A percentile compares a stretch with the other conserved stretches of the same genome.
Evolutionary conservation across 2,113 vertebrate species (phyloP).

Genomic region (Toxostoma redivivum): DNA sequence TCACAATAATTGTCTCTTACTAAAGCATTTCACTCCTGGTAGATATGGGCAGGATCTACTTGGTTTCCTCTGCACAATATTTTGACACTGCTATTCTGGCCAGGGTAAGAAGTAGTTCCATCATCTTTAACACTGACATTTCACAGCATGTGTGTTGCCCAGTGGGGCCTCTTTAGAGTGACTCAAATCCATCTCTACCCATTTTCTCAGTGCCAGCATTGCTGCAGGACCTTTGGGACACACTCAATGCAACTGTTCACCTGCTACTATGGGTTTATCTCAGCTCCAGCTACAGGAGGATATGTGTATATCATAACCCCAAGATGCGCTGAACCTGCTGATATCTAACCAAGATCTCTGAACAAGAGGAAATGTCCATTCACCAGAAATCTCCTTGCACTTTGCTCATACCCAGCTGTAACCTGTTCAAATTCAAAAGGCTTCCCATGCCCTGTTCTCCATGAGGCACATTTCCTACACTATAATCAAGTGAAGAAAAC

Average conservation of each 20-base stretch:
- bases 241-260: neutral
- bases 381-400: neutral
- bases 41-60: neutral
- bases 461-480: neutral
- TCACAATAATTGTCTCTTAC: neutral
- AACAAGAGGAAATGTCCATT: neutral
- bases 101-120: neutral
- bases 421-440: neutral
- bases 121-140: neutral
- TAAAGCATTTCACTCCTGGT: neutral
- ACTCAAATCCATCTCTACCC: neutral
- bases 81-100: neutral
- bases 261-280: neutral
- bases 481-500: neutral
- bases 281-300: neutral
- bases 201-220: neutral
- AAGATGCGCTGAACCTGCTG: neutral
- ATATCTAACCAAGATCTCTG: neutral
- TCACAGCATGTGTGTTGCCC: neutral
- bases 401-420: neutral
- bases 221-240: neutral
- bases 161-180: neutral
- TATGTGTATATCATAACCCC: neutral
- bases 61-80: neutral
- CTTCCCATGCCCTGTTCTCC: neutral